A percentile compares a stretch with the other conserved stretches of the same genome.
phyloP scores from a whole-genome alignment of 2,888 invertebrate genomes.

The Apodemia duryi region DNA sequence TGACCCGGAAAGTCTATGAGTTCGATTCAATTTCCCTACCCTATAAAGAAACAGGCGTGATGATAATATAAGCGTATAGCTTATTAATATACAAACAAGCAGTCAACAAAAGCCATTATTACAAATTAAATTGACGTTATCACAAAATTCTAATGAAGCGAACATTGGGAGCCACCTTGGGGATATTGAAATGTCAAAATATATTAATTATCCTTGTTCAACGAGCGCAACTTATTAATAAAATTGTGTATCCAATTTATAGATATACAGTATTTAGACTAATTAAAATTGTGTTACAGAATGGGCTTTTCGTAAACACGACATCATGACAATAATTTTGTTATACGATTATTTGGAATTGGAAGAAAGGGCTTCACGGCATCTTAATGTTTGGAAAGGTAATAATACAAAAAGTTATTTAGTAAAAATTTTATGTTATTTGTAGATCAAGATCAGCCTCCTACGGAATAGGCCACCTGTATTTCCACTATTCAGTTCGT shows the following conservation, averaged over 20 bases:
- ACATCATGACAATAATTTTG: conserved; percentile 54
- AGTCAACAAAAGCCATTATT: background rate
- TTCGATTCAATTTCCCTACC: too few relatives aligned
- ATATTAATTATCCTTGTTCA: conserved; percentile 11
- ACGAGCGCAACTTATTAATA: background rate
- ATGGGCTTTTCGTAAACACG: conserved; percentile 37
- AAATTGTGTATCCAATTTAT: background rate
- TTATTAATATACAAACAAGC: background rate
- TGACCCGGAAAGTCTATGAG: too few relatives aligned
- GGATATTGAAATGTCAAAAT: conserved; percentile 4
- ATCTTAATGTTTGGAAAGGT: conserved; percentile 69
- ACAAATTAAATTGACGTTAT: conserved; percentile 11
- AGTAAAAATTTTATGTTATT: too few relatives aligned
- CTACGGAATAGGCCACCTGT: too few relatives aligned
- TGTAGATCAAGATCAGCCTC: too few relatives aligned
- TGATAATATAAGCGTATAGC: too few relatives aligned
- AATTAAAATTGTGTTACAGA: conserved; percentile 39
- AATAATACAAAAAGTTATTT: conserved; percentile 31
- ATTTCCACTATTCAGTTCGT: too few relatives aligned
- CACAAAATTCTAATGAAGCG: background rate
- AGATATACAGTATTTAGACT: conserved; percentile 2
- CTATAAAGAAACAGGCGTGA: too few relatives aligned
- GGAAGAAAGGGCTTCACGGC: conserved; percentile 56
- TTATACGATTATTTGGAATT: conserved; percentile 59
- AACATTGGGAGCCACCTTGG: background rate